Evolutionary conservation across 2,888 invertebrate genomes (phyloP).

Genomic region (Atrina japonica): DNA sequence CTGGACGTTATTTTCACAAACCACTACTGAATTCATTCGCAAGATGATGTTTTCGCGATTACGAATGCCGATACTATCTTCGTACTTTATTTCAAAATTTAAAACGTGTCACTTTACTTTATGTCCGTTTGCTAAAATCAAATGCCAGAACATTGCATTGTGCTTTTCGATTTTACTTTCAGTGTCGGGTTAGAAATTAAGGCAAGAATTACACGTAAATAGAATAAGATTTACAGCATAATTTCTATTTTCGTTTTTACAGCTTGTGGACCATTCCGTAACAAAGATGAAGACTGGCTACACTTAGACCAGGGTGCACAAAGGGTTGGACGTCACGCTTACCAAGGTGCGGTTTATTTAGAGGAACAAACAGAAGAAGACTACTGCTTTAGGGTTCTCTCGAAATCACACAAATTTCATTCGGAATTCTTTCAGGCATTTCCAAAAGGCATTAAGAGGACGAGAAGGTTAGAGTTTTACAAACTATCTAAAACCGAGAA

Average conservation of each 20-base stretch:
- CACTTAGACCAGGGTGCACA: slow-evolving; percentile 51
- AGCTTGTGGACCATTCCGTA: slow-evolving; percentile 20
- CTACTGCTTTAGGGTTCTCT: slow-evolving; percentile 48
- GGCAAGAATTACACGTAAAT: too few species aligned
- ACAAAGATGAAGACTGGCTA: slow-evolving; percentile 33
- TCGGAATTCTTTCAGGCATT: slow-evolving; percentile 42
- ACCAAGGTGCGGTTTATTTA: slow-evolving; percentile 61
- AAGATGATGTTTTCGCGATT: too few species aligned
- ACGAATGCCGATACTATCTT: too few species aligned
- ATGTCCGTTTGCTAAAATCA: too few species aligned
- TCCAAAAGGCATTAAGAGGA: slow-evolving; percentile 24
- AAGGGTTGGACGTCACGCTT: slow-evolving; percentile 53
- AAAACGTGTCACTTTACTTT: too few species aligned
- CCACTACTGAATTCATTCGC: too few species aligned
- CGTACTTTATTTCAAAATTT: too few species aligned
- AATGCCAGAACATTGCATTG: too few species aligned
- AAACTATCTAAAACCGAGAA: slow-evolving; percentile 36
- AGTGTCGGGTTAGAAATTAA: too few species aligned
- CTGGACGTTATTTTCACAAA: too few species aligned
- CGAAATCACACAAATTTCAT: slow-evolving; percentile 50
- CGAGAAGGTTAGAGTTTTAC: slow-evolving; percentile 35
- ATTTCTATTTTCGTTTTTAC: slow-evolving; percentile 1
- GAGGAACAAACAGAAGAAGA: slow-evolving; percentile 54
- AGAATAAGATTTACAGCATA: too few species aligned
- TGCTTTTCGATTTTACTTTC: too few species aligned